phyloP scores from a whole-genome alignment of 2,113 vertebrate genomes.

The Xenopus laevis region DNA sequence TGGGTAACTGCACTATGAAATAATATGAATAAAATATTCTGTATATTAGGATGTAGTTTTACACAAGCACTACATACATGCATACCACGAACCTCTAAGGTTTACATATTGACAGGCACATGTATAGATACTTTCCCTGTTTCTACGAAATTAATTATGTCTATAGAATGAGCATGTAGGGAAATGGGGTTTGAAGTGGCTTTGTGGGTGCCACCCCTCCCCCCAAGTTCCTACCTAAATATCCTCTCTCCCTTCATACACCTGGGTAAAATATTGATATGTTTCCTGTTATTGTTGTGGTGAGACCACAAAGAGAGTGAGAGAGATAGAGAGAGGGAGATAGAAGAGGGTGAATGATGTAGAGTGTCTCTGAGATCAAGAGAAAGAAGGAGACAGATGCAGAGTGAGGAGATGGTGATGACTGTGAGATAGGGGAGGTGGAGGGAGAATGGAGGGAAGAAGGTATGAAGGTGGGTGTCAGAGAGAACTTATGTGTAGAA shows the following conservation, averaged over 20 bases:
- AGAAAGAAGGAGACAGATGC: neutral
- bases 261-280: neutral
- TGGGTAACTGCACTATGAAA: too few species aligned
- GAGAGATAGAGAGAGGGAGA: neutral
- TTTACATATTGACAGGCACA: neutral
- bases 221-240: constrained; percentile 21
- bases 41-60: too few species aligned
- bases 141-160: constrained; percentile 3
- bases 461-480: neutral
- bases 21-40: too few species aligned
- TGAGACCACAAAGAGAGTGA: constrained; percentile 16
- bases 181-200: constrained; percentile 18
- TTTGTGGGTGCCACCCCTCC: constrained; percentile 14
- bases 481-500: neutral
- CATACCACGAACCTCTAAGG: neutral
- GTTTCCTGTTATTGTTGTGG: constrained; percentile 21
- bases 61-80: too few species aligned
- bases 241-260: constrained; percentile 8
- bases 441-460: neutral
- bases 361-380: neutral
- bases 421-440: neutral
- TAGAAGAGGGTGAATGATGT: neutral
- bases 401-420: neutral
- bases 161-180: neutral
- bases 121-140: neutral